Evolutionary conservation across 92 coral and sea anemone species (phyloP).

Genomic region (Isaurus tuberculatus): DNA sequence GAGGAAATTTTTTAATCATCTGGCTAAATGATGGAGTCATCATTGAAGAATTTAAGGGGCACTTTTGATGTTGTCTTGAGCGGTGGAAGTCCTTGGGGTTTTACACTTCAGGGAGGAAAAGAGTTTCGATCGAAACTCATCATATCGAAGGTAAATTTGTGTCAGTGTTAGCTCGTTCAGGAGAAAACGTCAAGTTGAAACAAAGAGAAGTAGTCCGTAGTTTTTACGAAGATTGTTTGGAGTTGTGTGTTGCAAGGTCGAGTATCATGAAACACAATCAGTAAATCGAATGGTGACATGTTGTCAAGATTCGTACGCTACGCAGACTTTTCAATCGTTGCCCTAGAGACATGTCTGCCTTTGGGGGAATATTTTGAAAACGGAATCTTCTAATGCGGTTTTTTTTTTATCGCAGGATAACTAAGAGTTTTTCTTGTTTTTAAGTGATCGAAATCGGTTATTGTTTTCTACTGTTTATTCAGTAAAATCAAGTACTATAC

Average conservation of each 20-base stretch:
- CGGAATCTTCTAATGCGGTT: background rate
- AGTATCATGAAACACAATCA: constrained; percentile 1
- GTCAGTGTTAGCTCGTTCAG: background rate
- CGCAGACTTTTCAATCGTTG: constrained; percentile 26
- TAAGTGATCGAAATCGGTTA: background rate
- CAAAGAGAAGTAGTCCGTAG: background rate
- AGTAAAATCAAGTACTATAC: background rate
- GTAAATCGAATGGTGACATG: constrained; percentile 27
- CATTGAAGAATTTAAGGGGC: constrained; percentile 50
- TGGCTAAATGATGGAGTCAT: constrained; percentile 58
- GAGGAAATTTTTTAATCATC: constrained; percentile 8
- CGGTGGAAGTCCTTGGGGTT: constrained; percentile 99
- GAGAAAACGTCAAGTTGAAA: background rate
- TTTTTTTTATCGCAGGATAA: background rate
- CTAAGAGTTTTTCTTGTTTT: background rate
- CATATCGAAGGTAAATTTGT: constrained; percentile 85
- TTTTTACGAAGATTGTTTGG: constrained; percentile 7
- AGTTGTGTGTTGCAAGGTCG: constrained; percentile 15
- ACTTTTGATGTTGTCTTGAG: constrained; percentile 79
- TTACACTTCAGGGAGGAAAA: constrained; percentile 93
- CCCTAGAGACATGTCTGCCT: constrained; percentile 42
- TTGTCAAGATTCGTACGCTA: constrained; percentile 46
- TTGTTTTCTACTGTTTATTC: constrained; percentile 38
- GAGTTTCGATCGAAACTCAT: constrained; percentile 83
- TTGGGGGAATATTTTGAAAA: background rate